Conservation (phyloP, 2,888 invertebrate genomes). For the Mayetiola destructor region DNA sequence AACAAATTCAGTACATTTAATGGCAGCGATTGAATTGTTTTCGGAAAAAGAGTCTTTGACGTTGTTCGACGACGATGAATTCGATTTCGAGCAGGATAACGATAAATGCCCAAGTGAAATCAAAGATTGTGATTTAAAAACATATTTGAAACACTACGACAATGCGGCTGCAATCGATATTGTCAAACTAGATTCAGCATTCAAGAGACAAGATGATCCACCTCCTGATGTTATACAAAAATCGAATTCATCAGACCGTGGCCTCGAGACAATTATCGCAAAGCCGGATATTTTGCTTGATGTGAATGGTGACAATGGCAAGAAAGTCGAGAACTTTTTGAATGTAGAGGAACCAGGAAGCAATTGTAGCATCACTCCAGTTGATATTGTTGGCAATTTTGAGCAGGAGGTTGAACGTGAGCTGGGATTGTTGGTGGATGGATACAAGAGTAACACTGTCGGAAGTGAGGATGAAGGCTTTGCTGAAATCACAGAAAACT, state of each 20-base stretch:
- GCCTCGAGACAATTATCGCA: conserved; percentile 2
- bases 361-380: conserved; percentile 21
- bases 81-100: background rate
- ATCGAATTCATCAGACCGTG: conserved; percentile 19
- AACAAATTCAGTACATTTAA: conserved; percentile 1
- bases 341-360: background rate
- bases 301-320: background rate
- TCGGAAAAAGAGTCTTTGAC: background rate
- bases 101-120: background rate
- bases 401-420: conserved; percentile 31
- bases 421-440: conserved; percentile 29
- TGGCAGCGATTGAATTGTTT: background rate
- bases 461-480: conserved; percentile 15
- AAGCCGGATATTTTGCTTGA: conserved; percentile 15
- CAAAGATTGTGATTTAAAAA: conserved; percentile 20
- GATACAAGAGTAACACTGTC: conserved; percentile 23
- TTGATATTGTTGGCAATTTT: conserved; percentile 32
- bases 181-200: conserved; percentile 2
- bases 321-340: background rate
- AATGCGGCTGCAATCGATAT: background rate
- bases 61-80: background rate
- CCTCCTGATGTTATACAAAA: conserved; percentile 29
- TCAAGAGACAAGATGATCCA: conserved; percentile 16
- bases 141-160: conserved; percentile 20
- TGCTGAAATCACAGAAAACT: background rate